Evolutionary conservation across 2,888 invertebrate genomes (phyloP), one percentile per base, ranked within the genome.

Genomic region (Aphrophora alni): DNA sequence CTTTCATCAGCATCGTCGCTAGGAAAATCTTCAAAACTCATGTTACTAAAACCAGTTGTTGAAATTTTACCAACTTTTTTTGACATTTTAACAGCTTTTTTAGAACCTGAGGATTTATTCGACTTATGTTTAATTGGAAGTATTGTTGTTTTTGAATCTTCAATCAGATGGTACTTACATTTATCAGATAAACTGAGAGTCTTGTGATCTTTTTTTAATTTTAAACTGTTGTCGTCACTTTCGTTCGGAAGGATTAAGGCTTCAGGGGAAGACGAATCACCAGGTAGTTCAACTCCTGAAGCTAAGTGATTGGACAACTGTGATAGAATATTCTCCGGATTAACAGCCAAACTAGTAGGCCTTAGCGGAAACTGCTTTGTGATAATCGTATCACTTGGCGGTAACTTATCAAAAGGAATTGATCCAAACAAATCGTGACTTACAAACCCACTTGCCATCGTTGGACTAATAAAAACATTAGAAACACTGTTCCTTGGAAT

Each of bases 11-110:
- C 84, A 51, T 92, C 91, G 85, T 93, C 93, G 28, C 92, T 92
- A 1, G 93, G 92, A 86, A 93, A 93, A 87, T 94, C 93, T 86
- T 94, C 93, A 85, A 94, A 94, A 86, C 93, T 94, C 92, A 94
- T 92, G 85, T 94, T 94, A 85, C 92, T 93, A 86, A 94, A 93
- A 4, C 93, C 93, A 10, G 91, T n/a, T 87, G 87, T 87, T 0
- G 88, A 88, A 74, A 87, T 84, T 81, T 89, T 88, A 85, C 90
- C 90, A 28, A 90, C 89, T 80, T 89, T 90, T 84, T 90, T 90
- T 83, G 88, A 88, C 51, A 87, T 83, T 81, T 89, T 88, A 85
- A 90, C 90, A 27, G 90, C 89, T 78, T 89, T 90, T 84, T 90
- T 90, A 0, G 81, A 78, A 71, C 78, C 78, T 21, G 78, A 81